phyloP scores from a whole-genome alignment of 2,797 vertebrate genomes.

The Spinus pinus region DNA sequence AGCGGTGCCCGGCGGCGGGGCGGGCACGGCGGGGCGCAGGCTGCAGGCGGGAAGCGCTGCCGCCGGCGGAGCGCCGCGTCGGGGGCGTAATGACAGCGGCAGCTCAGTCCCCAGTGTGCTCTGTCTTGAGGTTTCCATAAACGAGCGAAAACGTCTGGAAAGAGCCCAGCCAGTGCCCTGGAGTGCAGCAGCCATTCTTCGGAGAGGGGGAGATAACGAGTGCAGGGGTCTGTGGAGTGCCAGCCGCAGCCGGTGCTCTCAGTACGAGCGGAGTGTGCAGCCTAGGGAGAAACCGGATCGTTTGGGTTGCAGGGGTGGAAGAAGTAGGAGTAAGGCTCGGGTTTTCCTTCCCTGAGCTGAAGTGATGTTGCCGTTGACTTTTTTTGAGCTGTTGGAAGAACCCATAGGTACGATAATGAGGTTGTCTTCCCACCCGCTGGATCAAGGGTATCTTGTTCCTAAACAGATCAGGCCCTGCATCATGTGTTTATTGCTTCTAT shows the following conservation, averaged over 20 bases:
- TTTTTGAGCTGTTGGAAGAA: not conserved
- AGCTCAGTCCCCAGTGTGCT: accelerated
- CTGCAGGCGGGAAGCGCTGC: not conserved
- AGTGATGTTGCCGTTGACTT: not conserved
- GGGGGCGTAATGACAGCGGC: not conserved
- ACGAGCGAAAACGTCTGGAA: accelerated
- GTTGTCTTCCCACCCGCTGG: accelerated
- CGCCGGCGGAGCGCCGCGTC: not conserved
- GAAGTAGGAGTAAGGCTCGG: not conserved
- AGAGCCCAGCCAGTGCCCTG: accelerated
- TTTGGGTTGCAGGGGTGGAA: not conserved
- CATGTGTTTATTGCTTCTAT: not conserved
- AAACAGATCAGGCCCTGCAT: not conserved
- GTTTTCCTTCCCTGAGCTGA: not conserved
- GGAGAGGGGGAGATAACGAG: accelerated
- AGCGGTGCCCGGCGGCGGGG: not conserved
- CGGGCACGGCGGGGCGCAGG: not conserved
- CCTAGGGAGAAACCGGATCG: too few relatives aligned
- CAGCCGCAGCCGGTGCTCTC: accelerated
- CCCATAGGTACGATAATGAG: accelerated
- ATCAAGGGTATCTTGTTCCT: not conserved
- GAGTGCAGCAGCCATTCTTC: accelerated
- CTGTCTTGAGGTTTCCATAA: accelerated
- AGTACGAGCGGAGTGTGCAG: accelerated
- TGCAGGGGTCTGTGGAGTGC: accelerated